Base-by-base conservation (phyloP, 2,888 invertebrate species). In the Drosophila buzzatii region DNA sequence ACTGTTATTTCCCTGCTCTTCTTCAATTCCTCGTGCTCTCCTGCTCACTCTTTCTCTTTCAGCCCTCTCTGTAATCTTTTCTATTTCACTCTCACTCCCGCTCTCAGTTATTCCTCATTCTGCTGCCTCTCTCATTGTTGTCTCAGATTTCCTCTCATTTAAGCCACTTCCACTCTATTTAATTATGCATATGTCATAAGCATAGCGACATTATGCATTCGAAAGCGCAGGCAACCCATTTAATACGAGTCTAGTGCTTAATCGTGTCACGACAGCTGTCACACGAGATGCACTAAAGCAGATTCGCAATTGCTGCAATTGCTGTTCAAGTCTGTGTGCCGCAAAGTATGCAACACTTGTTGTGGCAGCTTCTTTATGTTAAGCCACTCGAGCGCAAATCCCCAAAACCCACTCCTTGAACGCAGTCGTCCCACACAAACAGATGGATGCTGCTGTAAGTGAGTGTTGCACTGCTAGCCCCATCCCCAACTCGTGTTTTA, bases 271-370 rank as follows among this genome's bases (percentile, higher is more conserved):
- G 44, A 35, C 33, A 27, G 27, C 27, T 49, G 59, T 39, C 49
- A 6, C 59, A 39, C 59, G 59, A 14, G 31, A 18, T 33, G 44
- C 33, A 44, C 33, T 39, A 42, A 44, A 44, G 23, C 20, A 14
- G 45, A 23, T 8, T 33, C 45, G 39, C 31, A 37, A 20, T 51
- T 33, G 41, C 49, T 62, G 62, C 66, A 59, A 42, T 41, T 42
- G 70, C 44, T 49, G 52, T 39, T 31, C 27, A 14, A 49, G 60
- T 62, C 57, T 20, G 23, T 18, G 47, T 10, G 64, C 67, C 52
- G 31, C 70, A 73, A 71, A 76, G 82, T 74, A 80, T 85, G 82
- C 86, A 82, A 82, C 84, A 77, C 64, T 84, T 81, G 72, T 72
- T 74, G 73, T 79, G 44, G 62, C 70, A 63, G 53, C 42, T 65